phyloP scores from a whole-genome alignment of 2,797 vertebrate genomes.

The Anomalospiza imberbis region DNA sequence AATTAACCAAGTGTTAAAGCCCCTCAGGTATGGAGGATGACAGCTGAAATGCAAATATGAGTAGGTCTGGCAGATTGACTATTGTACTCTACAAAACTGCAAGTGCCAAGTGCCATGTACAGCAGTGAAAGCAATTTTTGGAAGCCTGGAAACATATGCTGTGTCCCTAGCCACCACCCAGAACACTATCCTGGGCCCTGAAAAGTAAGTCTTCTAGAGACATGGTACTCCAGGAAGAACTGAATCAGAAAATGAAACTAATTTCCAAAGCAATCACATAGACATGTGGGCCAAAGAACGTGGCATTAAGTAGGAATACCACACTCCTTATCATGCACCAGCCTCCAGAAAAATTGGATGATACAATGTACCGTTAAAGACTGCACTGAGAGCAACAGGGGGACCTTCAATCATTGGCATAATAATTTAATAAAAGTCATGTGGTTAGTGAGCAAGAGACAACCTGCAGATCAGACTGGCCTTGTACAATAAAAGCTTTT shows the following conservation, averaged over 20 bases:
- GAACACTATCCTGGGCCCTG: background rate
- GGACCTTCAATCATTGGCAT: background rate
- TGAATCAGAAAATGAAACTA: background rate
- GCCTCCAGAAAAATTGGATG: background rate
- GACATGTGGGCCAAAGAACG: background rate
- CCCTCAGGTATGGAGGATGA: accelerated
- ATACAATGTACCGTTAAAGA: background rate
- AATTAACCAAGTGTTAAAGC: background rate
- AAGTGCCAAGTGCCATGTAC: background rate
- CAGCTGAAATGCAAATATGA: background rate
- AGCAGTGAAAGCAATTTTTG: background rate
- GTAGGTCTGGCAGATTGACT: background rate
- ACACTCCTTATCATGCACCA: background rate
- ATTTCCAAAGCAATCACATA: background rate
- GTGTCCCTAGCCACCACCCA: background rate
- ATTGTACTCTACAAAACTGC: background rate
- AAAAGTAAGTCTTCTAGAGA: background rate
- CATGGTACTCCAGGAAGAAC: background rate
- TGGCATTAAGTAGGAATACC: background rate
- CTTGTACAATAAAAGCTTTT: background rate
- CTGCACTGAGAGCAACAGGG: background rate
- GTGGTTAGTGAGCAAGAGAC: background rate
- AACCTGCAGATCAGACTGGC: background rate
- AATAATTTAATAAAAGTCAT: background rate
- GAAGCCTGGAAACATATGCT: background rate